Evolutionary conservation across 1,140 invertebrate species (phyloP).

Genomic region (Charaxes varanes): DNA sequence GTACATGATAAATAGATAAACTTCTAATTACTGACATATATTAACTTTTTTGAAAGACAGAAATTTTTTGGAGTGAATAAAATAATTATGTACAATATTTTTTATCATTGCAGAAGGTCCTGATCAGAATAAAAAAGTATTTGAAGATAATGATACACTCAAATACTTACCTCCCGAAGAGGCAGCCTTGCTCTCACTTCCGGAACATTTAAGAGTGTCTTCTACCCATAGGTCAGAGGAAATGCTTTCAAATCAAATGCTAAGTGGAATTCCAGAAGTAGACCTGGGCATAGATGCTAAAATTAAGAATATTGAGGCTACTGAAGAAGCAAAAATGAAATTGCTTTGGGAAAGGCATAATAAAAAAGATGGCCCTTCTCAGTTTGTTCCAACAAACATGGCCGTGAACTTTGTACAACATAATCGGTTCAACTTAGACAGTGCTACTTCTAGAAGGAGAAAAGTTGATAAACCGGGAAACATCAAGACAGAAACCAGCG

Average conservation of each 20-base stretch:
- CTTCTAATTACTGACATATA: too few relatives aligned
- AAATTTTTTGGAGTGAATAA: too few relatives aligned
- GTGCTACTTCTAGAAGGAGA: constrained; percentile 68
- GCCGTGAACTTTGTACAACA: constrained; percentile 98
- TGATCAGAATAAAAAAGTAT: constrained; percentile 44
- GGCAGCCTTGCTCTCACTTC: constrained; percentile 88
- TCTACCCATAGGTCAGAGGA: constrained; percentile 93
- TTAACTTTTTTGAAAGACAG: too few relatives aligned
- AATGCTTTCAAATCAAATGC: constrained; percentile 99
- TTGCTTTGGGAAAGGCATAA: constrained; percentile 90
- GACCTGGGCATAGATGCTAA: constrained; percentile 99
- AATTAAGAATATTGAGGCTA: constrained; percentile 98
- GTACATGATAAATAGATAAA: too few relatives aligned
- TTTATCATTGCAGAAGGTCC: constrained; percentile 44
- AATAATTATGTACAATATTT: constrained; percentile 4
- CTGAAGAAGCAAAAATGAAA: constrained; percentile 96
- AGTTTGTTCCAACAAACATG: constrained; percentile 98
- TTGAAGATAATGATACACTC: constrained; percentile 66
- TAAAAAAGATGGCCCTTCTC: constrained; percentile 95
- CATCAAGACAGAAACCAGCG: constrained; percentile 58
- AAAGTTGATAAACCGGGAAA: constrained; percentile 73
- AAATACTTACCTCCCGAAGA: constrained; percentile 91
- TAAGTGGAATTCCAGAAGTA: constrained; percentile 99
- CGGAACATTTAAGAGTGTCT: constrained; percentile 89
- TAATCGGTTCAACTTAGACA: constrained; percentile 77